Percentiles rank a stretch among this genome's conserved stretches.
These are phyloP conservation scores for Egretta garzetta DNA, from an alignment of 2,113 vertebrate genomes.

Conservation along the genomic window DNA sequence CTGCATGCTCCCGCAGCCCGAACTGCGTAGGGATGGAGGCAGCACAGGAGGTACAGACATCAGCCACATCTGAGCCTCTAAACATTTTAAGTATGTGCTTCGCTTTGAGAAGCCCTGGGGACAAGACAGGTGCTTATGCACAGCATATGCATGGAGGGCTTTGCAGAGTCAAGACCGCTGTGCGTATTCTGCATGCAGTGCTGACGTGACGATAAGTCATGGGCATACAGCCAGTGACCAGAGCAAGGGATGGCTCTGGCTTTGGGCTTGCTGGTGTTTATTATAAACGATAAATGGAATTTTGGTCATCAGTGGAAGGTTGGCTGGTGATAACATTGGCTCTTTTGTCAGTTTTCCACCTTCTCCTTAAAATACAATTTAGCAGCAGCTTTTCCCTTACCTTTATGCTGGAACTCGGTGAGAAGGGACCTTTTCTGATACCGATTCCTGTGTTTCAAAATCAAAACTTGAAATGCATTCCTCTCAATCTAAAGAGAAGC, in stretches of 20 bases:
- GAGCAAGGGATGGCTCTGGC: background rate
- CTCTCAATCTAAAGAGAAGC: background rate
- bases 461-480: background rate
- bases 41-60: background rate
- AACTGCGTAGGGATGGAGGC: background rate
- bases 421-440: background rate
- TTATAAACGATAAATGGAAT: background rate
- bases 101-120: background rate
- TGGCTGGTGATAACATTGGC: background rate
- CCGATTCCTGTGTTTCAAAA: background rate
- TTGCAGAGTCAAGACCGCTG: background rate
- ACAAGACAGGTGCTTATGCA: background rate
- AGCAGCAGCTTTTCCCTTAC: background rate
- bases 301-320: background rate
- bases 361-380: background rate
- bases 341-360: background rate
- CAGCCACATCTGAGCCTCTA: background rate
- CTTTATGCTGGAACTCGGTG: background rate
- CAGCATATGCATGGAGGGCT: rapidly evolving
- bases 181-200: rapidly evolving
- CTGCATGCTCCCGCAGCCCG: background rate
- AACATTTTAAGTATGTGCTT: background rate
- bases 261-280: background rate
- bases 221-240: background rate
- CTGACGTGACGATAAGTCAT: rapidly evolving